Percentiles rank a stretch among this genome's conserved stretches.
Evolutionary conservation across 64 coral and sea anemone genomes (phyloP).

Genomic region (Astreopora myriophthalma): DNA sequence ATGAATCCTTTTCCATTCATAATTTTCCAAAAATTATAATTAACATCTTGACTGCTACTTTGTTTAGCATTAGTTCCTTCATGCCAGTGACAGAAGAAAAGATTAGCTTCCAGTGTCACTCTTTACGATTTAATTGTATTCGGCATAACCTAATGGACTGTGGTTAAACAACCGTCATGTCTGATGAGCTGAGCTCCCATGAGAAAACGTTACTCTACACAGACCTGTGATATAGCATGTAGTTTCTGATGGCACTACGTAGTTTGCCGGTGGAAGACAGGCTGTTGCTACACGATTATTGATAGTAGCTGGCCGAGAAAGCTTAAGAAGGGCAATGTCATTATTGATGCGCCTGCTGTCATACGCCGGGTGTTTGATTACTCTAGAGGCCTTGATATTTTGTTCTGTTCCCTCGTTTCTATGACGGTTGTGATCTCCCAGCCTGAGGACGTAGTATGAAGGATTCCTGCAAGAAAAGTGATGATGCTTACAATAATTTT

Average conservation of each 20-base stretch:
- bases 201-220: neutral
- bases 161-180: no score
- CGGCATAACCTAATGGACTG: no score
- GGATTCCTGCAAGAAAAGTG: conserved; percentile 2
- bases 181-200: no score
- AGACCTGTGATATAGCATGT: conserved; percentile 50
- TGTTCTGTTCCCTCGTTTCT: conserved; percentile 68
- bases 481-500: neutral
- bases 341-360: conserved; percentile 38
- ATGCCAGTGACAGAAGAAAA: no score
- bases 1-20: no score
- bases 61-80: no score
- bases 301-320: conserved; percentile 37
- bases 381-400: conserved; percentile 14
- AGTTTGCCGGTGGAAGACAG: conserved; percentile 45
- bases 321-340: conserved; percentile 57
- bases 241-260: conserved; percentile 22
- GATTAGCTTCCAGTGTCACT: no score
- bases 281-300: conserved; percentile 40
- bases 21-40: no score
- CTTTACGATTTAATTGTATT: no score
- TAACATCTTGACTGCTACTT: no score
- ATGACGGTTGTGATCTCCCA: conserved; percentile 68
- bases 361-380: conserved; percentile 60
- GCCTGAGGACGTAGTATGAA: conserved; percentile 14